Percentiles rank a stretch among this genome's conserved stretches.
Evolutionary conservation across 2,113 vertebrate genomes (phyloP).

Genomic region (Phyllopteryx taeniolatus): DNA sequence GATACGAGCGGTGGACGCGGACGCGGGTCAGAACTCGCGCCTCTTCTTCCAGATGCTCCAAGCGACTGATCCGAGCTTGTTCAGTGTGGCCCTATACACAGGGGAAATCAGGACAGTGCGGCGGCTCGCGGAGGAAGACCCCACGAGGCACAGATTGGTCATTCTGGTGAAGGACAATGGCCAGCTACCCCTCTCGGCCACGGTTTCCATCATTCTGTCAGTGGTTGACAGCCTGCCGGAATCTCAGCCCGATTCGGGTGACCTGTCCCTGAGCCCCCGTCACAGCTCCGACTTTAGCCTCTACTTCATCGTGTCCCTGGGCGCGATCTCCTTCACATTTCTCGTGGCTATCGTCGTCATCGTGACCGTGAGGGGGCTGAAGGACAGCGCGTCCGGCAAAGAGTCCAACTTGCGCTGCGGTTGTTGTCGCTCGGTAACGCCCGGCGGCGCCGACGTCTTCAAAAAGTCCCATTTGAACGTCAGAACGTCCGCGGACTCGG

Average conservation of each 20-base stretch:
- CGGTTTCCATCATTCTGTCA: conserved; percentile 82
- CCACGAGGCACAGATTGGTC: conserved; percentile 75
- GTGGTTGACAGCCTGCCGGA: conserved; percentile 86
- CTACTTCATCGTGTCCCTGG: conserved; percentile 83
- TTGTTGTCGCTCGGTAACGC: conserved; percentile 54
- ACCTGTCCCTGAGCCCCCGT: conserved; percentile 73
- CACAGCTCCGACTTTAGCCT: conserved; percentile 75
- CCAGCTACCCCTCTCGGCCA: conserved; percentile 86
- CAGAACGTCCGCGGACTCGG: conserved; percentile 53
- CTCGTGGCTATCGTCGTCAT: conserved; percentile 84
- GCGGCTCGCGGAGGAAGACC: conserved; percentile 77
- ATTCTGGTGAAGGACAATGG: conserved; percentile 83
- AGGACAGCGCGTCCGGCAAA: conserved; percentile 58
- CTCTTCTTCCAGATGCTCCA: conserved; percentile 81
- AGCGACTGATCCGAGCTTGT: conserved; percentile 77
- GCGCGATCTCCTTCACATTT: conserved; percentile 82
- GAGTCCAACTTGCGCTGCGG: conserved; percentile 63
- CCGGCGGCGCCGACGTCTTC: conserved; percentile 64
- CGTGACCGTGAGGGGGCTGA: conserved; percentile 72
- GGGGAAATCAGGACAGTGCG: conserved; percentile 82
- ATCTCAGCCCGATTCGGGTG: conserved; percentile 76
- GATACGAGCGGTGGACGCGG: conserved; percentile 74
- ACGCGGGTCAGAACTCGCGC: conserved; percentile 79
- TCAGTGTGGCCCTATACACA: conserved; percentile 77
- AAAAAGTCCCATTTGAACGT: conserved; percentile 76